These are phyloP conservation scores for Elmis aenea DNA, from an alignment of 2,888 invertebrate genomes.

Conservation along the genomic window DNA sequence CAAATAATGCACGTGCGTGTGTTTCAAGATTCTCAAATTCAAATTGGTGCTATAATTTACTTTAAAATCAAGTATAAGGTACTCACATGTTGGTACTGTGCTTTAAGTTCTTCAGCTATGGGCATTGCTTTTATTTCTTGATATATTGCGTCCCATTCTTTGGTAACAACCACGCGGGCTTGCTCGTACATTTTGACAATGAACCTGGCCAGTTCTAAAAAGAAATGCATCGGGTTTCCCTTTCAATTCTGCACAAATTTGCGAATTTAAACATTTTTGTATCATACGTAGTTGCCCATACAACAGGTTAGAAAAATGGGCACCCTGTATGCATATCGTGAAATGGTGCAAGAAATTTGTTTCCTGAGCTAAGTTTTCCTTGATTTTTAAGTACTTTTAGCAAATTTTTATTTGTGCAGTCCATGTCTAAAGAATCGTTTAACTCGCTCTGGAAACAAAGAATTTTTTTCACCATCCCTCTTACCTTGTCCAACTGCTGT, in stretches of 20 bases:
- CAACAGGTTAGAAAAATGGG: no score
- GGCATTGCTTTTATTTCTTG: constrained; percentile 55
- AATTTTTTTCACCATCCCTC: constrained; percentile 8
- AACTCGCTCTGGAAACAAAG: background rate
- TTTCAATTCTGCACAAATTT: no score
- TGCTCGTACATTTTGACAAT: constrained; percentile 43
- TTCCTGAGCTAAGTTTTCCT: no score
- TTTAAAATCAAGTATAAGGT: background rate
- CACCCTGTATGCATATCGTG: no score
- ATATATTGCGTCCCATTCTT: constrained; percentile 44
- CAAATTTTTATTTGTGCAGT: constrained; percentile 1
- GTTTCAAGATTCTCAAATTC: background rate
- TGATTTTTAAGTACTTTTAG: constrained; percentile 4
- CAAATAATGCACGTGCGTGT: no score
- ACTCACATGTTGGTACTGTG: constrained; percentile 43
- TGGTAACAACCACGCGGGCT: constrained; percentile 43
- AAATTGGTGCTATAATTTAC: background rate
- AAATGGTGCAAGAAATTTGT: no score
- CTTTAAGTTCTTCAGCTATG: constrained; percentile 47
- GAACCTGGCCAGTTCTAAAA: constrained; percentile 45
- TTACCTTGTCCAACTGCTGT: constrained; percentile 52
- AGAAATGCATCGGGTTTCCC: constrained; percentile 12
- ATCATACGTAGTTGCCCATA: no score
- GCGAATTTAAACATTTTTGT: no score
- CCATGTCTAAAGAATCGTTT: background rate